phyloP scores from a whole-genome alignment of 2,888 invertebrate species.

The Drosophila macrothrix region DNA sequence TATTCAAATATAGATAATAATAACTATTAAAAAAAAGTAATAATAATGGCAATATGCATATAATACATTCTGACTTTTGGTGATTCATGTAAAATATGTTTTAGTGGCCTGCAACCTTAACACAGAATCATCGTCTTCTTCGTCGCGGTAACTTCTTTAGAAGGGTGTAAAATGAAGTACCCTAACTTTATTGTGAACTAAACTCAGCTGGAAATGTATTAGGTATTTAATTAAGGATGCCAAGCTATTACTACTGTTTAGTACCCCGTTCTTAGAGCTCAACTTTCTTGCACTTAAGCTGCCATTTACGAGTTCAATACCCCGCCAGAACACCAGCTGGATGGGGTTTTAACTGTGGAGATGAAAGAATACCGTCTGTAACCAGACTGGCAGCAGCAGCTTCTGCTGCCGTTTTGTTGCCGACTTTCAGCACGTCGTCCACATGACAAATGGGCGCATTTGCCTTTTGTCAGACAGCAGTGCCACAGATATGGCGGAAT shows the following conservation, averaged over 20 bases:
- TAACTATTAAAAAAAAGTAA: background rate
- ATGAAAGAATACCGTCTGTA: constrained; percentile 17
- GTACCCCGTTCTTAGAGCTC: background rate
- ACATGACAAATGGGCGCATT: constrained; percentile 80
- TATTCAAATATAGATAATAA: background rate
- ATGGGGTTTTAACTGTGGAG: constrained; percentile 16
- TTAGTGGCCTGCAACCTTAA: background rate
- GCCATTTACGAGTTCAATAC: constrained; percentile 31
- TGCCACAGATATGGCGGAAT: constrained; percentile 61
- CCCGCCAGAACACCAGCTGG: constrained; percentile 15
- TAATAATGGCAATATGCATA: background rate
- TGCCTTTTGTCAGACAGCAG: constrained; percentile 63
- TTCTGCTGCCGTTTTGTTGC: constrained; percentile 21
- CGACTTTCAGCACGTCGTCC: constrained; percentile 76
- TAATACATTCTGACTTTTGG: background rate
- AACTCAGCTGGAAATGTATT: background rate
- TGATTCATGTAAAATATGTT: background rate
- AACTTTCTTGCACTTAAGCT: constrained; percentile 16
- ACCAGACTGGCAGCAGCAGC: constrained; percentile 34
- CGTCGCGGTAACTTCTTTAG: background rate
- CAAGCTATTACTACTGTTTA: background rate
- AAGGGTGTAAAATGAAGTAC: background rate
- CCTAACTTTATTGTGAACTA: background rate
- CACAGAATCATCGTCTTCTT: background rate
- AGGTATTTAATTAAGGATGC: background rate